phyloP scores from a whole-genome alignment of 2,797 vertebrate species.

The Chelon labrosus region DNA sequence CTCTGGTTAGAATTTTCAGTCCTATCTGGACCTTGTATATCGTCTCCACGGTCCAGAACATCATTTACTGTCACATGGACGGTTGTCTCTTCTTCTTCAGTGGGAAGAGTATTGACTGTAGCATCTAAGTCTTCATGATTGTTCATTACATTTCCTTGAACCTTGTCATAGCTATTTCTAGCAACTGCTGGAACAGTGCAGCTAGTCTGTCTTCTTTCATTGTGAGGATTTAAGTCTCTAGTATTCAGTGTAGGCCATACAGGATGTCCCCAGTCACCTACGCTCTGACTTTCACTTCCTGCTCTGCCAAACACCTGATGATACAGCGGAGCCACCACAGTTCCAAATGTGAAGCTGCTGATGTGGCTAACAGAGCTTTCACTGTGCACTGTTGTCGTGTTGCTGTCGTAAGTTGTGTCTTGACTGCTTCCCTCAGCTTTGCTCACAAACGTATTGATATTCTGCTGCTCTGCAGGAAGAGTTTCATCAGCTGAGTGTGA shows the following conservation, averaged over 20 bases:
- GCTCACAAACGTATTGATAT: slow-evolving; percentile 13
- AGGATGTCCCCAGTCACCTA: slow-evolving; percentile 33
- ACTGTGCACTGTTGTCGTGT: not conserved
- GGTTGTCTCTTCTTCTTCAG: slow-evolving; percentile 8
- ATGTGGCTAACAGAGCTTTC: slow-evolving; percentile 25
- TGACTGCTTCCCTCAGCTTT: slow-evolving; percentile 18
- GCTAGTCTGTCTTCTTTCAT: slow-evolving; percentile 27
- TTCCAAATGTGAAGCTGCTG: slow-evolving; percentile 71
- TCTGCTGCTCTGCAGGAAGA: slow-evolving; percentile 2
- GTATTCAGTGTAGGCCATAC: slow-evolving; percentile 9
- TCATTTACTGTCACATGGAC: slow-evolving; percentile 2
- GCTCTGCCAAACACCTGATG: slow-evolving; percentile 70
- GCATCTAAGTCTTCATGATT: slow-evolving; percentile 6
- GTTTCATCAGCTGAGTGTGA: slow-evolving; percentile 27
- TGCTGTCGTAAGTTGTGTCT: not conserved
- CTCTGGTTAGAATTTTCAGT: slow-evolving; percentile 12
- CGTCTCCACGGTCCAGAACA: not conserved
- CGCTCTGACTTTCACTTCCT: slow-evolving; percentile 53
- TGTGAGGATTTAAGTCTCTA: slow-evolving; percentile 7
- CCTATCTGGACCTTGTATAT: slow-evolving; percentile 15
- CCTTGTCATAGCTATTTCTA: not conserved
- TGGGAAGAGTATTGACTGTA: slow-evolving; percentile 7
- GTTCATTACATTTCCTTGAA: slow-evolving; percentile 1
- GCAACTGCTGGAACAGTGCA: slow-evolving; percentile 15
- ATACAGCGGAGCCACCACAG: slow-evolving; percentile 79